Percentiles rank a stretch among this genome's conserved stretches.
Evolutionary conservation across 2,888 invertebrate species (phyloP).

Genomic region (Sarcophaga rosellei): DNA sequence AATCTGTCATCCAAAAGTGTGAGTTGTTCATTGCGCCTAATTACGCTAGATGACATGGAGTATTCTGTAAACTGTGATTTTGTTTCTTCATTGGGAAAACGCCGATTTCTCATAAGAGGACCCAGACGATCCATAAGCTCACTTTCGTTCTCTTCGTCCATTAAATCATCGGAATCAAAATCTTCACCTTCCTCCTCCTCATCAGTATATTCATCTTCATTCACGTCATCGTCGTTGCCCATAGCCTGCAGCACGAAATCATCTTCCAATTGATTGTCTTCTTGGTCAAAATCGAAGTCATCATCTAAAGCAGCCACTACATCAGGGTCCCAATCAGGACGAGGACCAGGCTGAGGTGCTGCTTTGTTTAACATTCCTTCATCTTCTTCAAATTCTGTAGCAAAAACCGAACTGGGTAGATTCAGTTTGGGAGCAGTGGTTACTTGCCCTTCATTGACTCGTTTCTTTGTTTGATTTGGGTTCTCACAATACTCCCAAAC

Average conservation of each 20-base stretch:
- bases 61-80: conserved; percentile 95
- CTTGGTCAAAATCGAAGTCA: conserved; percentile 93
- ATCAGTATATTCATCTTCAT: conserved; percentile 72
- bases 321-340: conserved; percentile 93
- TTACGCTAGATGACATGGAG: conserved; percentile 96
- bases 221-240: conserved; percentile 73
- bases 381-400: conserved; percentile 92
- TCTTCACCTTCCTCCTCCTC: conserved; percentile 71
- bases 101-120: conserved; percentile 81
- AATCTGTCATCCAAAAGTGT: conserved; percentile 92
- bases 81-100: conserved; percentile 87
- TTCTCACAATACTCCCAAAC: conserved; percentile 81
- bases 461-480: conserved; percentile 77
- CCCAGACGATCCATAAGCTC: conserved; percentile 80
- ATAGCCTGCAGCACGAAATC: conserved; percentile 92
- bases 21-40: conserved; percentile 91
- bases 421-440: conserved; percentile 79
- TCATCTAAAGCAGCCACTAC: conserved; percentile 96
- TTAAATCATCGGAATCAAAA: conserved; percentile 75
- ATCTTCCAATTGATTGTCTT: conserved; percentile 93
- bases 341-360: conserved; percentile 82
- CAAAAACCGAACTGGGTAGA: conserved; percentile 94
- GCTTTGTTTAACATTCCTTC: conserved; percentile 84
- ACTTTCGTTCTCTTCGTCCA: conserved; percentile 82
- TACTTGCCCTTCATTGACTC: conserved; percentile 62